phyloP scores from a whole-genome alignment of 1,140 invertebrate genomes.

The Macrobrachium rosenbergii region DNA sequence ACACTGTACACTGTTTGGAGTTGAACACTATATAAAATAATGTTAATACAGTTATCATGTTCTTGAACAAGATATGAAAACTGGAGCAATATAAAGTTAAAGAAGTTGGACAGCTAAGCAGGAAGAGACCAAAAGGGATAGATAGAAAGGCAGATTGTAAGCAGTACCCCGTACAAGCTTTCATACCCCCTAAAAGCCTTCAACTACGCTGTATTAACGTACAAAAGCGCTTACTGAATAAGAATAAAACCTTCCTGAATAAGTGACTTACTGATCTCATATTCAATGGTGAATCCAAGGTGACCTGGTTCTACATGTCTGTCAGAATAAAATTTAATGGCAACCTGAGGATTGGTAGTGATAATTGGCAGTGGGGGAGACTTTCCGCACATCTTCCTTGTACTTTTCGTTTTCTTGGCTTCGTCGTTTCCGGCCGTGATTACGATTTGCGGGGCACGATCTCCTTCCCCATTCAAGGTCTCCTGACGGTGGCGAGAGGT shows the following conservation, averaged over 20 bases:
- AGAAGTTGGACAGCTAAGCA: too few relatives aligned
- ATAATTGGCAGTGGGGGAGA: constrained; percentile 16
- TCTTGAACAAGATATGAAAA: too few relatives aligned
- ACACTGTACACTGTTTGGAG: too few relatives aligned
- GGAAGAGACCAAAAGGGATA: too few relatives aligned
- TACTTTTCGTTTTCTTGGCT: background rate
- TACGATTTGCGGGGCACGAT: background rate
- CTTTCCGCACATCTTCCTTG: constrained; percentile 16
- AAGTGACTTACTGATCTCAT: constrained; percentile 30
- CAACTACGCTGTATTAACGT: background rate
- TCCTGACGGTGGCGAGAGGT: background rate
- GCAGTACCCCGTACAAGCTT: background rate
- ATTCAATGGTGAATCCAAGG: constrained; percentile 16
- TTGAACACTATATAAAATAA: too few relatives aligned
- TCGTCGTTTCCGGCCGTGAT: background rate
- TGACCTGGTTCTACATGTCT: background rate
- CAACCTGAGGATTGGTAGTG: constrained; percentile 6
- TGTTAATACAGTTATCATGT: too few relatives aligned
- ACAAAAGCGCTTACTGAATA: too few relatives aligned
- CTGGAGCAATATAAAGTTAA: too few relatives aligned
- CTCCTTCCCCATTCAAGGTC: background rate
- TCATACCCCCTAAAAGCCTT: background rate
- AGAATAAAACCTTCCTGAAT: too few relatives aligned
- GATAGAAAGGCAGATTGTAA: too few relatives aligned
- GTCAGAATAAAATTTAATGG: constrained; percentile 21